phyloP scores from a whole-genome alignment of 2,797 vertebrate species.

The Coreius guichenoti region DNA sequence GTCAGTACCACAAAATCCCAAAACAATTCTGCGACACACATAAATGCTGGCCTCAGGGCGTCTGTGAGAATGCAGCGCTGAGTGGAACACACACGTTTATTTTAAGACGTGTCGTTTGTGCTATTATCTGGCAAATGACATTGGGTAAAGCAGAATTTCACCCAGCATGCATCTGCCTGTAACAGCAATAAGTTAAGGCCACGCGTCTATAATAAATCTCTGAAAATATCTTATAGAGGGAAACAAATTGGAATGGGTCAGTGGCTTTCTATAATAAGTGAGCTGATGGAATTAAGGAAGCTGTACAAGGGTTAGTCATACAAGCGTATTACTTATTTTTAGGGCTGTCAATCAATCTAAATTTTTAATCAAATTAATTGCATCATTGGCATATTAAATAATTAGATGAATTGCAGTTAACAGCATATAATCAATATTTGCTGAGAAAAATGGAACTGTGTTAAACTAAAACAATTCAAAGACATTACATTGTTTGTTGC shows the following conservation, averaged over 20 bases:
- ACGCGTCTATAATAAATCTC: not conserved
- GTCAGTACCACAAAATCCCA: constrained; percentile 63
- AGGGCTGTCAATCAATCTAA: not conserved
- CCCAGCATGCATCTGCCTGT: constrained; percentile 10
- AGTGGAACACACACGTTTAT: constrained; percentile 47
- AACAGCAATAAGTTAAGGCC: not conserved
- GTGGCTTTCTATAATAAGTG: not conserved
- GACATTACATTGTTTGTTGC: not conserved
- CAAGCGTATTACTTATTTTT: not conserved
- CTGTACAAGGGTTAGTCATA: not conserved
- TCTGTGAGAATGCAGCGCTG: constrained; percentile 22
- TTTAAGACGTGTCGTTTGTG: constrained; percentile 66
- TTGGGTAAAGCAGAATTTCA: constrained; percentile 11
- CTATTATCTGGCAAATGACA: constrained; percentile 41
- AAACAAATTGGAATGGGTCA: not conserved
- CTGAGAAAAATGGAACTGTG: not conserved
- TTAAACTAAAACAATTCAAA: not conserved
- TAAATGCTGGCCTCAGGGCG: constrained; percentile 63
- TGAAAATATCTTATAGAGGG: not conserved
- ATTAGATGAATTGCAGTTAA: not conserved
- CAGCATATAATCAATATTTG: not conserved
- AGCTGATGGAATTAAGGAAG: not conserved
- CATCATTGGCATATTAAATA: not conserved
- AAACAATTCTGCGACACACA: constrained; percentile 62
- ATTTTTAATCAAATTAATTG: not conserved